Conservation (phyloP, 2,888 invertebrate species). For the Pyrochroa serraticornis region DNA sequence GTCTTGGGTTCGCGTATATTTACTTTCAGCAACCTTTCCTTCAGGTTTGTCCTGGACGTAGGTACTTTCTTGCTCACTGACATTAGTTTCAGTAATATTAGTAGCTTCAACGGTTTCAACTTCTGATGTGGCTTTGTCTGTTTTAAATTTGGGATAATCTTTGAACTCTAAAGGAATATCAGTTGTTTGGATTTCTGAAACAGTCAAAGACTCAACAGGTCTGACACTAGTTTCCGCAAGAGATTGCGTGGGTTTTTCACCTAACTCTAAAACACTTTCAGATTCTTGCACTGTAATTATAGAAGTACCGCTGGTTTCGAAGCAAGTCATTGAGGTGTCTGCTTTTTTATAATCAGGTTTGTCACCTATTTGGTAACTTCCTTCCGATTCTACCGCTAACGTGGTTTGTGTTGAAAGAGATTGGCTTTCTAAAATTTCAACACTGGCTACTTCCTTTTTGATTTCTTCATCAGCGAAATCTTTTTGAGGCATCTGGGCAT, state of each 20-base stretch:
- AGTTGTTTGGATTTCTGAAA: conserved; percentile 65
- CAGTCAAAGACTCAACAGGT: conserved; percentile 65
- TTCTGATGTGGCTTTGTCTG: conserved; percentile 61
- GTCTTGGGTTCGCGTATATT: conserved; percentile 64
- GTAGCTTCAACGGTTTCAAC: conserved; percentile 70
- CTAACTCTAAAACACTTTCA: conserved; percentile 64
- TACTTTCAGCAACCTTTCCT: conserved; percentile 55
- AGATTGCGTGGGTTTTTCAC: conserved; percentile 60
- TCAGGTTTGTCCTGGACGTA: conserved; percentile 54
- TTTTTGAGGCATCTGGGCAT: conserved; percentile 70
- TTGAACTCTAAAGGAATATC: conserved; percentile 62
- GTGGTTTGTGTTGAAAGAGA: conserved; percentile 66
- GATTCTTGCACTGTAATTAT: conserved; percentile 71
- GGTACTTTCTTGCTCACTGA: conserved; percentile 70
- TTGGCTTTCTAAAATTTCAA: conserved; percentile 67
- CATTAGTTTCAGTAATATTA: conserved; percentile 64
- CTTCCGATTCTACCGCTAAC: conserved; percentile 67
- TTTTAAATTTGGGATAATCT: conserved; percentile 62
- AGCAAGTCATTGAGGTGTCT: conserved; percentile 59
- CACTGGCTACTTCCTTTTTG: conserved; percentile 63
- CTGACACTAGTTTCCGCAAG: conserved; percentile 66
- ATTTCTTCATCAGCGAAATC: conserved; percentile 59
- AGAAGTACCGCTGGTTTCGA: conserved; percentile 65
- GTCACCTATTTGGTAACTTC: conserved; percentile 58
- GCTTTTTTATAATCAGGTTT: conserved; percentile 58